Conservation (phyloP, 2,113 vertebrate species). For the Mystacornis crossleyi region DNA sequence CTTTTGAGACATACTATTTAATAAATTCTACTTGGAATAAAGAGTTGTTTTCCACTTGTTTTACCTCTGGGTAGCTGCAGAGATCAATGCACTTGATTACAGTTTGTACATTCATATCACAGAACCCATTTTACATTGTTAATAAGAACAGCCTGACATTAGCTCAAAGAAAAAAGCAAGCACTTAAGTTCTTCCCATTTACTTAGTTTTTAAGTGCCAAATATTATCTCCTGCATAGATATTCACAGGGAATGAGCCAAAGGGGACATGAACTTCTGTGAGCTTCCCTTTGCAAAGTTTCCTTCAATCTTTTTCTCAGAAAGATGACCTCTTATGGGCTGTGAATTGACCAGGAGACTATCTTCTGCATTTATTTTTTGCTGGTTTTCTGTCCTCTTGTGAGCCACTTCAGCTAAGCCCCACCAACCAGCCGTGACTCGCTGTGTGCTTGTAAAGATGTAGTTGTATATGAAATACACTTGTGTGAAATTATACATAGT, state of each 20-base stretch:
- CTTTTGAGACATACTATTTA: background rate
- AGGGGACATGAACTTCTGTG: background rate
- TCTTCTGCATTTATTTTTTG: background rate
- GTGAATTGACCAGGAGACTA: background rate
- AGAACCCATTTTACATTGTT: conserved; percentile 22
- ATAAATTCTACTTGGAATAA: background rate
- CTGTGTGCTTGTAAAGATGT: background rate
- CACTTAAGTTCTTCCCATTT: conserved; percentile 52
- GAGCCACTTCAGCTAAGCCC: background rate
- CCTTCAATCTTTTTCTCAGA: background rate
- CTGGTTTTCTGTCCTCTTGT: background rate
- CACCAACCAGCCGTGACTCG: background rate
- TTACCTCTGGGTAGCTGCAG: background rate
- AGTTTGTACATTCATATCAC: conserved; percentile 36
- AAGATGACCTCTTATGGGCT: background rate
- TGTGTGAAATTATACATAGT: background rate
- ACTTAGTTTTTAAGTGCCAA: conserved; percentile 52
- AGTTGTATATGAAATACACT: background rate
- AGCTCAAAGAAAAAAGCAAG: conserved; percentile 57
- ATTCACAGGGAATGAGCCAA: conserved; percentile 22
- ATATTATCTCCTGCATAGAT: conserved; percentile 40
- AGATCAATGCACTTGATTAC: conserved; percentile 40
- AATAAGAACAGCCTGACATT: conserved; percentile 58
- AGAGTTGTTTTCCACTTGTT: background rate
- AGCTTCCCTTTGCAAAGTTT: background rate